Percentiles rank a stretch among this genome's conserved stretches.
Conservation (phyloP, 35 echinoderm and acorn worm genomes). For the Apostichopus japonicus region DNA sequence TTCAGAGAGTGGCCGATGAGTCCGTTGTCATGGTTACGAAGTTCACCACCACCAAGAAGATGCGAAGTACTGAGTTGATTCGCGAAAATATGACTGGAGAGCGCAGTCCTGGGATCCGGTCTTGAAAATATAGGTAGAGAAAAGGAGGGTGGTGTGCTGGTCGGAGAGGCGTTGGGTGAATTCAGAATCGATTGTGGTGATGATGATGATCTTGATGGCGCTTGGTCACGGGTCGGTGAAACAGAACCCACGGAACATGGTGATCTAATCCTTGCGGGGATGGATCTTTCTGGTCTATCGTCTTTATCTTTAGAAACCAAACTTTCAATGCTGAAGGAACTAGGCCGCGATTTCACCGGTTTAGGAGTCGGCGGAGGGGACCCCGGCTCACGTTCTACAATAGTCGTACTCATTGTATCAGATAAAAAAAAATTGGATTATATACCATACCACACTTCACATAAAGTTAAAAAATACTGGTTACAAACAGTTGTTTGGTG, state of each 20-base stretch:
- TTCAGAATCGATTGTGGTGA: slow-evolving; percentile 9
- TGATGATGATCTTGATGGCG: neutral
- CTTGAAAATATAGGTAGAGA: slow-evolving; percentile 45
- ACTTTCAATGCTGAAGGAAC: slow-evolving; percentile 52
- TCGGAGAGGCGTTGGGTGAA: slow-evolving; percentile 26
- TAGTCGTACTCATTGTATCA: neutral
- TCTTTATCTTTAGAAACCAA: slow-evolving; percentile 43
- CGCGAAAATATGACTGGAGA: slow-evolving; percentile 33
- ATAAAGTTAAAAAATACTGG: neutral
- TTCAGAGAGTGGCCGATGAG: slow-evolving; percentile 7
- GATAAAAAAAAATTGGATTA: neutral
- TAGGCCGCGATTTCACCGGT: neutral
- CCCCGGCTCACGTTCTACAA: slow-evolving; percentile 2
- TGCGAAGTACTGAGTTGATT: neutral
- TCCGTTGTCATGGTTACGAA: slow-evolving; percentile 33
- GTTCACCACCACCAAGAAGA: slow-evolving; percentile 13
- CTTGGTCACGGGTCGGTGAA: slow-evolving; percentile 29
- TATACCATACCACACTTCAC: neutral
- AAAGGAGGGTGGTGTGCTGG: slow-evolving; percentile 12
- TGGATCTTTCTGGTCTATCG: neutral
- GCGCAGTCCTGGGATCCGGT: slow-evolving; percentile 37
- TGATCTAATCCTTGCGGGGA: neutral
- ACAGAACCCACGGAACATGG: slow-evolving; percentile 41
- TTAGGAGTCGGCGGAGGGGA: slow-evolving; percentile 4
- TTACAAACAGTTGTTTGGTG: neutral